These are phyloP conservation scores for Disparrhopalites patrizii DNA, from an alignment of 2,888 invertebrate species.

Conservation along the genomic window DNA sequence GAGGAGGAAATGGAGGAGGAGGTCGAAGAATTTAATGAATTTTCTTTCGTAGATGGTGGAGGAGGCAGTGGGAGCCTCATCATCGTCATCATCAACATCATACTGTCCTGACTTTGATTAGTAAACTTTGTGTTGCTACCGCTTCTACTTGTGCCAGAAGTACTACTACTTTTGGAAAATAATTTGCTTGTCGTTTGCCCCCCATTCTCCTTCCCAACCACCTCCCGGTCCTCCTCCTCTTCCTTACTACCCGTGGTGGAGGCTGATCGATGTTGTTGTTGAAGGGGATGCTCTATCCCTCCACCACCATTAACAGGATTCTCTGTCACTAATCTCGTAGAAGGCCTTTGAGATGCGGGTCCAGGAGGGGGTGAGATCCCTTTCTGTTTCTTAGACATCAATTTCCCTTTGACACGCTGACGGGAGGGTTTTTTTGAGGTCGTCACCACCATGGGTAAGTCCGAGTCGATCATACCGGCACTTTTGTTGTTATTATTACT, in stretches of 20 bases:
- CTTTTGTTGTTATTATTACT: conserved; percentile 2
- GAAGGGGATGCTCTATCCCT: neutral
- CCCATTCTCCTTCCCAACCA: no score
- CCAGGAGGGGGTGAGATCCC: conserved; percentile 26
- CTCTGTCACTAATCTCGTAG: conserved; percentile 18
- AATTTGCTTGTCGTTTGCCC: no score
- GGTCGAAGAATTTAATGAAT: conserved; percentile 21
- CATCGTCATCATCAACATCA: conserved; percentile 1
- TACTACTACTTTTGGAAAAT: no score
- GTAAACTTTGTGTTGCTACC: conserved; percentile 27
- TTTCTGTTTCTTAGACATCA: conserved; percentile 41
- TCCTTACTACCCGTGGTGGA: neutral
- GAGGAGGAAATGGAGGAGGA: neutral
- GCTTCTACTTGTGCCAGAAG: no score
- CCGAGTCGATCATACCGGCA: conserved; percentile 2
- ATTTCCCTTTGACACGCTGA: conserved; percentile 35
- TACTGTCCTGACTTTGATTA: conserved; percentile 28
- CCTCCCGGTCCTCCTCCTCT: no score
- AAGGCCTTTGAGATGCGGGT: conserved; percentile 18
- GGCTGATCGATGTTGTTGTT: neutral
- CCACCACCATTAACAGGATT: no score
- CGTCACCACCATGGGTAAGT: neutral
- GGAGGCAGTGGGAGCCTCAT: conserved; percentile 6
- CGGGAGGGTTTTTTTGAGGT: conserved; percentile 16
- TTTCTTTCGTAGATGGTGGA: conserved; percentile 19